A percentile compares a stretch with the other conserved stretches of the same genome.
phyloP scores from a whole-genome alignment of 2,113 vertebrate species.

The Scatophagus argus region DNA sequence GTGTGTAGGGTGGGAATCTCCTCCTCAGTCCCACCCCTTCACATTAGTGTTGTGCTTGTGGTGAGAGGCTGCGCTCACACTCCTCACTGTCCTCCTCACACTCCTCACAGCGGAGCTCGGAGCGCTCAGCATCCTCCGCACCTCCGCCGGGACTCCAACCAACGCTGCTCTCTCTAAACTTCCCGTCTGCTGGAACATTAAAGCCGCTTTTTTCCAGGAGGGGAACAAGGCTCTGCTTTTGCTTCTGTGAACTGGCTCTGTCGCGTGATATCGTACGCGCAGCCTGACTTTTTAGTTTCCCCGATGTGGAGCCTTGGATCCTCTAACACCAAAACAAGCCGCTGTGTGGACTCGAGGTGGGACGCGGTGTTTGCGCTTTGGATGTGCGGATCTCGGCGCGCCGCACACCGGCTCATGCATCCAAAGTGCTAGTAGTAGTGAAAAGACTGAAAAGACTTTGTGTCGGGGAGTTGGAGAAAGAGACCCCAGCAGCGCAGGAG shows the following conservation, averaged over 20 bases:
- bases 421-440: slow-evolving; percentile 35
- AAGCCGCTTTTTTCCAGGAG: background rate
- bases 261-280: background rate
- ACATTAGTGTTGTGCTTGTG: slow-evolving; percentile 46
- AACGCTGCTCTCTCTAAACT: slow-evolving; percentile 2
- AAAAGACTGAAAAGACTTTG: slow-evolving; percentile 43
- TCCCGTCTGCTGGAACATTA: background rate
- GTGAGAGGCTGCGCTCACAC: slow-evolving; percentile 53
- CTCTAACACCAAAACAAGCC: slow-evolving; percentile 11
- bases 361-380: slow-evolving; percentile 55
- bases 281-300: slow-evolving; percentile 34
- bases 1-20: slow-evolving; percentile 64
- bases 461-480: background rate
- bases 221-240: too few species aligned
- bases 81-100: slow-evolving; percentile 48
- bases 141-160: slow-evolving; percentile 23
- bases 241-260: background rate
- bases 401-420: slow-evolving; percentile 28
- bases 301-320: slow-evolving; percentile 76
- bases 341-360: slow-evolving; percentile 57
- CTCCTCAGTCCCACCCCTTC: slow-evolving; percentile 71
- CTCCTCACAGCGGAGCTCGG: slow-evolving; percentile 32
- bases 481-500: background rate
- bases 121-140: slow-evolving; percentile 44
- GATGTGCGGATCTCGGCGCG: slow-evolving; percentile 67